Conservation (phyloP, 2,888 invertebrate species). For the Chydorus sphaericus region DNA sequence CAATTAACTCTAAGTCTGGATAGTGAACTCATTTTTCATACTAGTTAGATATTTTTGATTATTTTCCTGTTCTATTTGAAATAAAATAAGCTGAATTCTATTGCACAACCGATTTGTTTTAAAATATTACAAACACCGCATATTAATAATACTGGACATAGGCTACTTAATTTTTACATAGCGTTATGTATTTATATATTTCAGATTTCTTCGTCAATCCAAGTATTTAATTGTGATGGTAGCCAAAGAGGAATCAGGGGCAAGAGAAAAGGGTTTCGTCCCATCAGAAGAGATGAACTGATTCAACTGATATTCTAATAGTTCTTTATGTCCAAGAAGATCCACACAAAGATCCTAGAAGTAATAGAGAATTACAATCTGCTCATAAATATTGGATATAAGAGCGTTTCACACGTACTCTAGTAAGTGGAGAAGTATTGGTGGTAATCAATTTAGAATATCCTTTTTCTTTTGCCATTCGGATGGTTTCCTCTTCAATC, state of each 20-base stretch:
- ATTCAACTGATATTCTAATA: constrained; percentile 35
- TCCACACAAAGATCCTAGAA: constrained; percentile 1
- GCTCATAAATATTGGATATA: neutral
- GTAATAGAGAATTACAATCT: neutral
- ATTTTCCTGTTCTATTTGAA: too few relatives aligned
- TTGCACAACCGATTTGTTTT: too few relatives aligned
- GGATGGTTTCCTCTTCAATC: constrained; percentile 58
- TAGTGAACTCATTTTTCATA: constrained; percentile 7
- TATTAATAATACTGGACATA: too few relatives aligned
- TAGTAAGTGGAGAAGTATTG: constrained; percentile 75
- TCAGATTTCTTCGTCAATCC: too few relatives aligned
- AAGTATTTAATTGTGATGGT: neutral
- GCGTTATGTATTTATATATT: too few relatives aligned
- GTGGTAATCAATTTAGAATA: constrained; percentile 69
- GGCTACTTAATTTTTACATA: too few relatives aligned
- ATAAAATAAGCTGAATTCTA: too few relatives aligned
- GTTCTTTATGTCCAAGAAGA: neutral
- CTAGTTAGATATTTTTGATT: too few relatives aligned
- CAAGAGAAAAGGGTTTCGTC: constrained; percentile 53
- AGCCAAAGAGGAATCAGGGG: constrained; percentile 41
- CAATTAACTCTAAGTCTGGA: constrained; percentile 4
- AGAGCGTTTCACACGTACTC: constrained; percentile 36
- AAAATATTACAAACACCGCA: too few relatives aligned
- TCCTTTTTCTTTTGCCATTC: constrained; percentile 44
- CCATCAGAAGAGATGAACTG: constrained; percentile 55